Conservation (phyloP, 2,113 vertebrate species). For the Pluvialis apricaria region DNA sequence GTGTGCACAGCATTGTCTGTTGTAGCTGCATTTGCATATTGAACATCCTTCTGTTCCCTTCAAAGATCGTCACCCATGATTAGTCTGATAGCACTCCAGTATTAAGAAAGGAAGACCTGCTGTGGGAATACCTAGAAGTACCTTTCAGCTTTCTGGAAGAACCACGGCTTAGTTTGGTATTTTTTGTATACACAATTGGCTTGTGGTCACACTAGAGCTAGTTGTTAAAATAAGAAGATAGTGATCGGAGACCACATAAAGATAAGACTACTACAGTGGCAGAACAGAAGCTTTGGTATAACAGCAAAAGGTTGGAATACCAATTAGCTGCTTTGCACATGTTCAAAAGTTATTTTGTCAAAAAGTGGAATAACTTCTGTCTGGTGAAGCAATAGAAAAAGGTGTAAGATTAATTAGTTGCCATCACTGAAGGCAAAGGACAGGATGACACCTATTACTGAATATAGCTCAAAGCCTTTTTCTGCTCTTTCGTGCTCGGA, state of each 20-base stretch:
- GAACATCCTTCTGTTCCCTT: not conserved
- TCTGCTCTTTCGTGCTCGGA: not conserved
- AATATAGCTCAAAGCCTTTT: not conserved
- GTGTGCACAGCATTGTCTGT: not conserved
- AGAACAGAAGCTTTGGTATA: not conserved
- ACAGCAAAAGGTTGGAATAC: not conserved
- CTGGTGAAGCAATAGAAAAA: not conserved
- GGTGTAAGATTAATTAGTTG: not conserved
- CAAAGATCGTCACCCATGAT: not conserved
- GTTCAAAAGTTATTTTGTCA: not conserved
- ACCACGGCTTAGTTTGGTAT: accelerated
- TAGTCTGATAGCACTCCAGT: not conserved
- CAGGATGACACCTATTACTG: not conserved
- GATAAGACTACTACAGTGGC: not conserved
- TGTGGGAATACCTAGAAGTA: not conserved
- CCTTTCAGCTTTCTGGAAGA: not conserved
- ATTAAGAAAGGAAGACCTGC: not conserved
- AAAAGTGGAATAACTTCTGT: not conserved
- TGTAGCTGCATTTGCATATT: not conserved
- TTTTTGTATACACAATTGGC: not conserved
- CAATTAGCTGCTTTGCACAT: not conserved
- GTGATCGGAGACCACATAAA: not conserved
- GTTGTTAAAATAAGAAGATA: not conserved
- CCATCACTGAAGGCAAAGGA: not conserved
- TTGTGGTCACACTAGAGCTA: not conserved